Base-by-base conservation (phyloP, 2,888 invertebrate genomes). In the Melitaea athalia region DNA sequence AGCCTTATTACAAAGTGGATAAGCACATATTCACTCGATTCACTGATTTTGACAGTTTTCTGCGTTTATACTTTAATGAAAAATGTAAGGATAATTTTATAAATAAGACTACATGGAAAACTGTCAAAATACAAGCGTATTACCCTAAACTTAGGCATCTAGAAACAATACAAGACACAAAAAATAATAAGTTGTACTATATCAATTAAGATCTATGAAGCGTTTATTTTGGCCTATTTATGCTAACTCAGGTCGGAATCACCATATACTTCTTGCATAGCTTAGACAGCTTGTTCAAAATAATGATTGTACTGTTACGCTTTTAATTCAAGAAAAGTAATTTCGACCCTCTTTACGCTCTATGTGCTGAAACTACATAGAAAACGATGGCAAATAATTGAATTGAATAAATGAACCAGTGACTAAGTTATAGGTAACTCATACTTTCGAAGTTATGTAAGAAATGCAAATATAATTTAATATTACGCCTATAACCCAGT, bases 1-100 rank as follows among this genome's bases (percentile, higher is more conserved):
- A 90, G 92, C 91, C 92, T 91, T 91, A 90, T 85, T 91, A 91
- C 87, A 88, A 83, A 86, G 83, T 85, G 86, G 82, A 80, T 78
- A 88, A 86, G 89, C 89, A 87, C 84, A 83, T 77, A 78, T 79
- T 76, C 64, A 72, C 77, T 76, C 75, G 72, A 72, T 71, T 69
- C 85, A 87, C 68, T 68, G 70, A 64, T 60, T 87, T 86, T 87
- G 84, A 72, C 77, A 80, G 83, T 77, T 82, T 84, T 81, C 68
- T 64, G 67, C 24, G 15, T 11, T 5, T 31, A 10, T 61, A 10
- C 8, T 31, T 43, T 52, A n/a, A 55, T 12, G 17, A 55, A 3
- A 14, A 8, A 59, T 49, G 45, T 49, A 14, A 49, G 3, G 0
- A 6, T 49, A 14, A n/a, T n/a, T 11, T 45, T 31, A 53, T 12